Conservation (phyloP, 2,888 invertebrate genomes). For the Phyllotreta striolata region DNA sequence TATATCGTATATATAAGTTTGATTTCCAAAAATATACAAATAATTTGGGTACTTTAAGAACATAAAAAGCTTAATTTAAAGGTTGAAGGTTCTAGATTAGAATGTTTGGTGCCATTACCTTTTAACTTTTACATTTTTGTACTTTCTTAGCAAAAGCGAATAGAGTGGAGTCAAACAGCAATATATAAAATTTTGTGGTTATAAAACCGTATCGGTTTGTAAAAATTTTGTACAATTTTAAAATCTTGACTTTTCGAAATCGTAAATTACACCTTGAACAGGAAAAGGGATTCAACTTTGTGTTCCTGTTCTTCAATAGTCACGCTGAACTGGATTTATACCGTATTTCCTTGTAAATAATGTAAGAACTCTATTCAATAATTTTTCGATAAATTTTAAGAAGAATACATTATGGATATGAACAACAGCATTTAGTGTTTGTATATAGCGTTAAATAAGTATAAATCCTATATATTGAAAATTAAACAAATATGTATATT, state of each 20-base stretch:
- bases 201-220: slow-evolving; percentile 48
- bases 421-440: slow-evolving; percentile 18
- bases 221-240: slow-evolving; percentile 8
- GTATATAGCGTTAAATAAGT: slow-evolving; percentile 16
- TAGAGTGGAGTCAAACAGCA: slow-evolving; percentile 43
- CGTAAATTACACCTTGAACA: neutral
- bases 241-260: slow-evolving; percentile 26
- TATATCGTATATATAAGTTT: slow-evolving; percentile 31
- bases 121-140: slow-evolving; percentile 51
- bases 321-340: slow-evolving; percentile 23
- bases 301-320: too few relatives aligned
- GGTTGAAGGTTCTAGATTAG: slow-evolving; percentile 36
- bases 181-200: slow-evolving; percentile 39
- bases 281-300: too few relatives aligned
- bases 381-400: slow-evolving; percentile 11
- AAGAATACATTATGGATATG: slow-evolving; percentile 11
- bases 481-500: slow-evolving; percentile 11
- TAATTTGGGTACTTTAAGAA: slow-evolving; percentile 38
- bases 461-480: slow-evolving; percentile 16
- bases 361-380: slow-evolving; percentile 20
- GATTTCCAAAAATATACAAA: slow-evolving; percentile 32
- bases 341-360: slow-evolving; percentile 20
- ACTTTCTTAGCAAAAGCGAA: slow-evolving; percentile 53
- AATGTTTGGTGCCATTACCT: slow-evolving; percentile 53
- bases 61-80: slow-evolving; percentile 43